Conservation (phyloP, 2,113 vertebrate genomes). For the Hiodon alosoides region DNA sequence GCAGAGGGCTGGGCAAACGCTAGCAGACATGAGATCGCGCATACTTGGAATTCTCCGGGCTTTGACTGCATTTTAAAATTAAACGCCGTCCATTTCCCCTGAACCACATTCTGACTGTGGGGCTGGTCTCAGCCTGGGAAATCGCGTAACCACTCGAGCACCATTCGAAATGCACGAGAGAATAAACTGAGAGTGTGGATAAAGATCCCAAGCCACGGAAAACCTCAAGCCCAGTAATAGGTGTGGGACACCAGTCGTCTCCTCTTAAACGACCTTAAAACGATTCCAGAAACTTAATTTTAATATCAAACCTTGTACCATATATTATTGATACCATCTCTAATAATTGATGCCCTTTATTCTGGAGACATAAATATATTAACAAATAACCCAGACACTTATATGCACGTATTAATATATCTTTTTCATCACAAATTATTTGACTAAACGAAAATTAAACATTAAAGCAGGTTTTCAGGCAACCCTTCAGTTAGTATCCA, state of each 20-base stretch:
- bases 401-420: no score
- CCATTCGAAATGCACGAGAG: conserved; percentile 43
- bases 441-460: no score
- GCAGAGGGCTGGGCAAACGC: no score
- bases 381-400: no score
- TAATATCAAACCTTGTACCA: conserved; percentile 12
- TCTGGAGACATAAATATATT: not conserved
- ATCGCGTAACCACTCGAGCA: conserved; percentile 9
- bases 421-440: no score
- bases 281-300: conserved; percentile 31
- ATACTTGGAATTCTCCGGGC: conserved; percentile 23
- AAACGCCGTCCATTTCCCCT: conserved; percentile 29
- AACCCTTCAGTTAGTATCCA: no score
- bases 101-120: conserved; percentile 4
- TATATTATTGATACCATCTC: conserved; percentile 44
- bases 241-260: conserved; percentile 7
- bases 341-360: conserved; percentile 48
- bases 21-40: conserved; percentile 28
- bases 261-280: conserved; percentile 35
- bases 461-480: no score
- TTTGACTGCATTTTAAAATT: conserved; percentile 32
- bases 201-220: conserved; percentile 34
- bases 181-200: conserved; percentile 38
- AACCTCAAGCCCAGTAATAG: conserved; percentile 18
- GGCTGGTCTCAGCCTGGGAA: conserved; percentile 21